Evolutionary conservation across 2,113 vertebrate genomes (phyloP), one percentile per base, ranked within the genome.

Genomic region (Apodemus speciosus): DNA sequence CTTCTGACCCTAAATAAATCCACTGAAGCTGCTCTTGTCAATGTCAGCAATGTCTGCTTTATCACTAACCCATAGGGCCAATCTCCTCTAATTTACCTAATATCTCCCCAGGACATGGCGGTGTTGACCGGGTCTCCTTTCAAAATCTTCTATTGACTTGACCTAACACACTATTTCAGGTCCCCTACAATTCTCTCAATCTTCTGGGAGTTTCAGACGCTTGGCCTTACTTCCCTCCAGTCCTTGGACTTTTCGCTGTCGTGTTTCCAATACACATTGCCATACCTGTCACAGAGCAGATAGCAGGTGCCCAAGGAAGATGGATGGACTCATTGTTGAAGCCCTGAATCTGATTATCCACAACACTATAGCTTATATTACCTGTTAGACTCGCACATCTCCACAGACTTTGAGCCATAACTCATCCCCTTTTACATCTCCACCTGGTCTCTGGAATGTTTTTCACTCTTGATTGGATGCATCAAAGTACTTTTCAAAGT

Each of bases 301-400:
- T 53, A 91, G 73, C 94, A 92, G 85, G 51, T 23, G 77, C 75
- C 58, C 77, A 88, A 40, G 84, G 40, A 96, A 95, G 84, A 96
- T 87, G 86, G 64, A 95, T 89, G 79, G 84, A 96, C 89, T 80
- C 92, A 89, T 49, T 87, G 79, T 25, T 86, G 69, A 96, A 93
- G 72, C 76, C 25, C 68, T 93, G 89, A 91, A 92, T 91, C 86
- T 92, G 86, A 95, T 94, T 91, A 95, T 72, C 89, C 84, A 80
- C 46, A 85, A 94, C 62, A 93, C 62, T 91, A n/a, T 25, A 91
- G 73, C 38, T 89, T 91, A 43, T 84, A 93, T 72, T 75, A 91
- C 69, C 88, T 83, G 40, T 90, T 92, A 93, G 92, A 77, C 9
- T 73, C 73, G 88, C 25, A 51, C 6, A 83, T 77, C 66, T 85